Conservation (phyloP, 2,888 invertebrate genomes). For the Hirtodrosophila trivittata region DNA sequence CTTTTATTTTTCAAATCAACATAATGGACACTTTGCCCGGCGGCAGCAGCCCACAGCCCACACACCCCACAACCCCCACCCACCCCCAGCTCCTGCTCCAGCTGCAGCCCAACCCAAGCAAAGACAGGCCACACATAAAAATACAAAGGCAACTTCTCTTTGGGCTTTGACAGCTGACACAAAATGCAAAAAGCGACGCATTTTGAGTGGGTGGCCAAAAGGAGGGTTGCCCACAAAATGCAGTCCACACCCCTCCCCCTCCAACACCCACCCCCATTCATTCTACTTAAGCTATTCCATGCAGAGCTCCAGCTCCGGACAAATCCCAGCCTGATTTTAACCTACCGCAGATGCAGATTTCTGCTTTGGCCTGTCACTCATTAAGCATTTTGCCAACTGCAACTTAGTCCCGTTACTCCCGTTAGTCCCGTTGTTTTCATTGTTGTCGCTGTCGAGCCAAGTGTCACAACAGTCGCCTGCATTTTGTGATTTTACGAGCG, state of each 20-base stretch:
- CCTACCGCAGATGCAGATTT: conserved; percentile 70
- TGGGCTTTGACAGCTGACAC: conserved; percentile 75
- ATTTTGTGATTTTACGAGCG: conserved; percentile 67
- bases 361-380: conserved; percentile 62
- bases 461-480: conserved; percentile 70
- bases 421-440: conserved; percentile 45
- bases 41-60: conserved; percentile 52
- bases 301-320: conserved; percentile 21
- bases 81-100: neutral
- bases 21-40: conserved; percentile 79
- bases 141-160: conserved; percentile 70
- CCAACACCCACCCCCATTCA: conserved; percentile 1
- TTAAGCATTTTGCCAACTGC: conserved; percentile 73
- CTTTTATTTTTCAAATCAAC: conserved; percentile 79
- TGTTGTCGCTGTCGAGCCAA: conserved; percentile 61
- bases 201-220: conserved; percentile 53
- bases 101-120: conserved; percentile 6
- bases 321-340: conserved; percentile 46
- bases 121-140: conserved; percentile 48
- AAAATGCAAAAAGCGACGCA: conserved; percentile 72
- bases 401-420: conserved; percentile 53
- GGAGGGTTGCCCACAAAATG: conserved; percentile 33
- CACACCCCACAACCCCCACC: neutral
- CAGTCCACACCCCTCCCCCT: conserved; percentile 6
- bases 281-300: conserved; percentile 9